These are phyloP conservation scores for Cydia amplana DNA, from an alignment of 1,140 invertebrate genomes.

Conservation along the genomic window DNA sequence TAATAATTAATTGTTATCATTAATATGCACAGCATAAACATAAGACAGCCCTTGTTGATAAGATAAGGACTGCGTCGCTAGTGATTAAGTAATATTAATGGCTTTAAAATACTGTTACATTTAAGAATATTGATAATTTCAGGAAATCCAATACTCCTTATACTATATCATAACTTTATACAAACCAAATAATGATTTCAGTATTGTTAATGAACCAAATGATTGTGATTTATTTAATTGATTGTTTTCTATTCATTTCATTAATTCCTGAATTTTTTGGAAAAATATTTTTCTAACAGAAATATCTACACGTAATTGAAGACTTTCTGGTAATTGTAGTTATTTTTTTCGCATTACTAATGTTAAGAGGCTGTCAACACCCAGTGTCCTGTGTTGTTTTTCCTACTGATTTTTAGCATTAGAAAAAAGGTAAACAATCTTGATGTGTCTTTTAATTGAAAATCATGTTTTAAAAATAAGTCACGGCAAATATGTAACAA, in stretches of 20 bases:
- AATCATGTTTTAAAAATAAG: no score
- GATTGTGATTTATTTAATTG: constrained; percentile 17
- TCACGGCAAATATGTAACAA: no score
- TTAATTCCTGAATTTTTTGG: not conserved
- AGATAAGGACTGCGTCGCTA: not conserved
- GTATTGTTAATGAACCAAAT: constrained; percentile 30
- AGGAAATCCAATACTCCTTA: not conserved
- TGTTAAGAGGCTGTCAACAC: no score
- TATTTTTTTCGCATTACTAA: not conserved
- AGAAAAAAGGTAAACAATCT: no score
- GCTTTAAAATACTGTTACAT: constrained; percentile 2
- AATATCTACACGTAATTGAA: not conserved
- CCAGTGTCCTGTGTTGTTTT: no score
- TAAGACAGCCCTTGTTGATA: no score
- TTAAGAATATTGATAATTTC: constrained; percentile 9
- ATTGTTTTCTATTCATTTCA: not conserved
- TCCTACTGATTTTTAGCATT: no score
- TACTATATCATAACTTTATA: constrained; percentile 7
- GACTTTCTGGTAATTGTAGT: not conserved
- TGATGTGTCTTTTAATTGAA: no score
- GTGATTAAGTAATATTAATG: not conserved
- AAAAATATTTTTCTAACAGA: not conserved
- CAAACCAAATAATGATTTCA: constrained; percentile 44
- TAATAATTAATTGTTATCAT: no score
- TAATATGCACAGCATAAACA: no score